Percentiles rank a stretch among this genome's conserved stretches.
phyloP scores from a whole-genome alignment of 2,113 vertebrate genomes.

The Astur gentilis region DNA sequence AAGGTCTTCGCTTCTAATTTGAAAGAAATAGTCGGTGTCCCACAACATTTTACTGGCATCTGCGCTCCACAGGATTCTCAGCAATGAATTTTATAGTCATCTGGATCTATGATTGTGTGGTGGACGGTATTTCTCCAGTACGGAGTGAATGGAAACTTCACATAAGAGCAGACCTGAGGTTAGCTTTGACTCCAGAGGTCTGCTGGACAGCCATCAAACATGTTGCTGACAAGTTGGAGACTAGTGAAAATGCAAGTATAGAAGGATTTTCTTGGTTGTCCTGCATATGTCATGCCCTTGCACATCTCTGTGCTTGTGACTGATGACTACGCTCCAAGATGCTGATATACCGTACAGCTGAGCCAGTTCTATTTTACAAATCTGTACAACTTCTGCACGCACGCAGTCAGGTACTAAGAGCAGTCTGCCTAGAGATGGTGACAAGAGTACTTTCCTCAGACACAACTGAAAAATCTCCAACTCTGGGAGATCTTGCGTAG shows the following conservation, averaged over 20 bases:
- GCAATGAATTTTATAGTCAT: not conserved
- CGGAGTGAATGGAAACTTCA: not conserved
- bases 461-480: not conserved
- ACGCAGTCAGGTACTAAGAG: not conserved
- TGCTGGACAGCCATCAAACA: not conserved
- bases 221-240: not conserved
- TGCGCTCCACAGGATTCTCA: not conserved
- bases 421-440: not conserved
- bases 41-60: not conserved
- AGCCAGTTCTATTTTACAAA: not conserved
- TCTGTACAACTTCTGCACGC: not conserved
- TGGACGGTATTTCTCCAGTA: not conserved
- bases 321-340: not conserved
- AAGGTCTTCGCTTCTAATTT: not conserved
- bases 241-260: not conserved
- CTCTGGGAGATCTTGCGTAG: not conserved
- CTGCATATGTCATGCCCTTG: not conserved
- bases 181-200: not conserved
- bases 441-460: not conserved
- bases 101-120: not conserved
- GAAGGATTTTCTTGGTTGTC: not conserved
- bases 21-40: not conserved
- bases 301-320: not conserved
- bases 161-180: not conserved
- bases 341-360: not conserved